Base-by-base conservation (phyloP, 2,113 vertebrate genomes). In the Elaphurus davidianus region DNA sequence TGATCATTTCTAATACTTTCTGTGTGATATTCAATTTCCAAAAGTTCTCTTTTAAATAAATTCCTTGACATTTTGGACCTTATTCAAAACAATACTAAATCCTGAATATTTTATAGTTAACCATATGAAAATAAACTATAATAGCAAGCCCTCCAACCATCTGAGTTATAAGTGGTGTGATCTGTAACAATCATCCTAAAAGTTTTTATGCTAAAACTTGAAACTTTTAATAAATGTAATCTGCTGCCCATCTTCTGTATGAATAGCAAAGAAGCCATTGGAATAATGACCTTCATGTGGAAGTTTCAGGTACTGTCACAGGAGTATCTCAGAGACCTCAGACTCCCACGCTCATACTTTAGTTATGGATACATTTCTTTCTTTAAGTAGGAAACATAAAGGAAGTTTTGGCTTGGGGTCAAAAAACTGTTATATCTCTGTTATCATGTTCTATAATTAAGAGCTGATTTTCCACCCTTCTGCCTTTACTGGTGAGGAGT, bases 161-260 rank as follows among this genome's bases (percentile, higher is more conserved):
- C 67, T 99, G 99, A 88, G 99, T 99, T 28, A 98, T 98, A 5
- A 99, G 98, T 81, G 99, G 99, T 33, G 99, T 99, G 91, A 99
- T 98, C 99, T 98, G 98, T 99, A 99, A 84, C 99, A 99, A 33
- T 99, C 99, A 0, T 99, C 99, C 99, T 99, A 99, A 98, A 99
- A 99, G 98, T 99, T 99, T 98, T 99, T 99, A 67, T 99, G 99
- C 98, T 99, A 99, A 99, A 99, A 99, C 88, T 99, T 99, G 98
- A 99, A 99, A 89, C 99, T 99, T 98, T 99, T 99, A 36, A 99
- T 99, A 97, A 99, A 99, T 95, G 99, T 99, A 93, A 99, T 99
- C 98, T 99, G 98, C 98, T 99, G 99, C 60, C 99, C 99, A 98
- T 99, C 99, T 82, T 99, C 99, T 55, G 99, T 99, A 96, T 99